Conservation (phyloP, 1,140 invertebrate genomes). For the Bombus confusus region DNA sequence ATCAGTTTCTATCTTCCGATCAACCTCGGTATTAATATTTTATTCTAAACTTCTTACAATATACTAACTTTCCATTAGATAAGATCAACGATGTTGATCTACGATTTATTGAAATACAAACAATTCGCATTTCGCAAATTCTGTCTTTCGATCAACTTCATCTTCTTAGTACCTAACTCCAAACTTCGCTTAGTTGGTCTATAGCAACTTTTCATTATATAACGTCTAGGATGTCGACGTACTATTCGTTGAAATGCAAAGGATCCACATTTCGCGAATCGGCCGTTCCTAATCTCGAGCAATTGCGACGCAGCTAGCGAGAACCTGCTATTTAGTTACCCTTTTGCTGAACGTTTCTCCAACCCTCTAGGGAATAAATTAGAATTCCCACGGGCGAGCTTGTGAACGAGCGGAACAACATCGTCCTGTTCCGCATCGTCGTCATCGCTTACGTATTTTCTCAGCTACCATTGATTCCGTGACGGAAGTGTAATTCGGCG, state of each 20-base stretch:
- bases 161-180: background rate
- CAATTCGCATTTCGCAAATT: background rate
- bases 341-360: background rate
- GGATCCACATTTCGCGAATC: too few relatives aligned
- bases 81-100: background rate
- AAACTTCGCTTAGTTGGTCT: too few relatives aligned
- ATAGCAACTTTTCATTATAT: too few relatives aligned
- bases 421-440: background rate
- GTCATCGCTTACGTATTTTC: constrained; percentile 60
- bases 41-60: background rate
- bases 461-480: constrained; percentile 58
- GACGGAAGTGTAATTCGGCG: constrained; percentile 60
- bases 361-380: constrained; percentile 31
- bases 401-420: constrained; percentile 18
- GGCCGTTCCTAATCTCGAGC: background rate
- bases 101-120: background rate
- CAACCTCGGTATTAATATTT: background rate
- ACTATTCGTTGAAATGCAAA: background rate
- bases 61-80: background rate
- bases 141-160: background rate
- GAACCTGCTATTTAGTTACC: background rate
- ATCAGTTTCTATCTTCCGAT: background rate
- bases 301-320: background rate
- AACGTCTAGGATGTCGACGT: too few relatives aligned
- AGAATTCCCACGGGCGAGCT: constrained; percentile 27